Evolutionary conservation across 1,140 invertebrate species (phyloP), one percentile per base, ranked within the genome.

Genomic region (Euura lappo): DNA sequence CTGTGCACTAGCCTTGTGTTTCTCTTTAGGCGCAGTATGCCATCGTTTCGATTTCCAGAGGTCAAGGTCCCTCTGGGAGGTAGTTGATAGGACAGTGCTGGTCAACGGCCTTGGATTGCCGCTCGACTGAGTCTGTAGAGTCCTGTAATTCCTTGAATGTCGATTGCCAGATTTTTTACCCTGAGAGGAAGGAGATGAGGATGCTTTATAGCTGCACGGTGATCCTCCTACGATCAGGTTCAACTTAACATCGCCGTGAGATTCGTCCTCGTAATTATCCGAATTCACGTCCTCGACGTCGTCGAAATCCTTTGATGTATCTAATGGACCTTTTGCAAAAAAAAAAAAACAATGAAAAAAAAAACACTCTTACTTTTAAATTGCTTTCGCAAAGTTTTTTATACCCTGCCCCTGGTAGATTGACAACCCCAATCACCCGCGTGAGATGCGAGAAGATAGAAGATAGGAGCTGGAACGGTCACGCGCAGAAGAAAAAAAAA

Each of bases 11-110:
- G 90, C 89, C 84, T 90, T 88, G 78, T 91, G 89, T 77, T 91
- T 90, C 77, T 91, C 90, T 74, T 90, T 89, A 2, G 90, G 90
- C 3, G 90, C 88, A 6, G 91, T 91, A 75, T 91, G 89, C 85
- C 89, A 91, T 69, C 89, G 85, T 81, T 91, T 91, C 72, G 80
- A 76, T 69, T 81, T 79, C 46, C 68, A 76, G 44, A 81, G 82
- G 74, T 85, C 84, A 68, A 80, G 75, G 67, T 84, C 81, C 73
- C 83, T 81, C 43, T 80, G 79, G 69, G 82, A 82, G 73, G 79
- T 81, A 69, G 73, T 73, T 66, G 74, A 69, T 28, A 51, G 70
- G 4, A 42, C 66, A 3, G 42, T 45, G 13, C 43, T 65, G 68
- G 28, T 65, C 13, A 46, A 11, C 6, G 11, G 28, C 82, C 83